Conservation (phyloP, 1,140 invertebrate genomes). For the Streblospio benedicti region DNA sequence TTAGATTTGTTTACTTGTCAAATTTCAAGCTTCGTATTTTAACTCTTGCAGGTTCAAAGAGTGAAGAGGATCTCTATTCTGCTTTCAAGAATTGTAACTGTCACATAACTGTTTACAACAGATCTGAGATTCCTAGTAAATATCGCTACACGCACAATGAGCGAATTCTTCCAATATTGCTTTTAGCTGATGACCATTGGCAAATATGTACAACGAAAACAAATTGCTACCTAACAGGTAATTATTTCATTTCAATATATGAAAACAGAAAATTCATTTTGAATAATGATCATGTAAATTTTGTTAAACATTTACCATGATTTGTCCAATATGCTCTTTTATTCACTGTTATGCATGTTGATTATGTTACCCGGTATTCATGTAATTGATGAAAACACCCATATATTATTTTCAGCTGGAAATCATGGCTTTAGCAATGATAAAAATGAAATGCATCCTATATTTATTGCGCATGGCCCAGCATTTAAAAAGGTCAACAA, state of each 20-base stretch:
- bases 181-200: constrained; percentile 5
- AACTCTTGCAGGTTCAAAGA: no score
- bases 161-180: constrained; percentile 37
- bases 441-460: constrained; percentile 55
- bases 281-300: background rate
- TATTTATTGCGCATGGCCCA: constrained; percentile 62
- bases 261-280: background rate
- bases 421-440: constrained; percentile 62
- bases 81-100: no score
- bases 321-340: background rate
- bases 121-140: constrained; percentile 51
- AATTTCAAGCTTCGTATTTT: no score
- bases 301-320: background rate
- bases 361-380: no score
- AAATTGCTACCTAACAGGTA: background rate
- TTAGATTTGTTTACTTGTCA: no score
- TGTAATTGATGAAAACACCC: background rate
- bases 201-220: background rate
- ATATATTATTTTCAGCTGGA: constrained; percentile 45
- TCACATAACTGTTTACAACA: constrained; percentile 55
- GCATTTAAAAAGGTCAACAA: constrained; percentile 52
- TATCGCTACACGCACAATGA: constrained; percentile 56
- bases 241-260: background rate
- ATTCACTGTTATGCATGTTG: background rate
- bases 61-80: no score